phyloP scores from a whole-genome alignment of 2,888 invertebrate species.

The Lasioglossum figueresi region DNA sequence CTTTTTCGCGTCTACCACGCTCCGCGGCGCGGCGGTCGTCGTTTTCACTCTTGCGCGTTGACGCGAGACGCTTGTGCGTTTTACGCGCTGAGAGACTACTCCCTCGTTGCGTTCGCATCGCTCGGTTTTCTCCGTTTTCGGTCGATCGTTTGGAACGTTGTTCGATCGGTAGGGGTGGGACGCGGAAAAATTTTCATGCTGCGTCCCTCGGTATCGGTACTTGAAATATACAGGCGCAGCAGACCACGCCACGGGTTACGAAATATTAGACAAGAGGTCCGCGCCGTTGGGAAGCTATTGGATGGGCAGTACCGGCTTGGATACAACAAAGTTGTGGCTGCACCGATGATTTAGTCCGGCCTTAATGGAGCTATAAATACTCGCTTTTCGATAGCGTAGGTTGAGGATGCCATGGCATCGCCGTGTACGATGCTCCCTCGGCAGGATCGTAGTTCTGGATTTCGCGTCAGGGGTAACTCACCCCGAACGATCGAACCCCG shows the following conservation, averaged over 20 bases:
- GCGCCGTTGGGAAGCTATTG: slow-evolving; percentile 77
- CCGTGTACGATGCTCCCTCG: slow-evolving; percentile 58
- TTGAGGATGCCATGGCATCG: slow-evolving; percentile 70
- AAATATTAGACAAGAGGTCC: slow-evolving; percentile 82
- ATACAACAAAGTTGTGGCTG: slow-evolving; percentile 85
- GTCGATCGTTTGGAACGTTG: slow-evolving; percentile 36
- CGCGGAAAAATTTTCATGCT: slow-evolving; percentile 67
- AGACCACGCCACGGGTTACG: slow-evolving; percentile 75
- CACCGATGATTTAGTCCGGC: slow-evolving; percentile 86
- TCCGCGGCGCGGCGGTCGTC: accelerated
- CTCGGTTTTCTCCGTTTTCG: not conserved
- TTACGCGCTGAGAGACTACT: too few species aligned
- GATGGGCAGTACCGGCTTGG: slow-evolving; percentile 76
- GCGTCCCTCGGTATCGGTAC: slow-evolving; percentile 70
- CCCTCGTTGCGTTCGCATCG: not conserved
- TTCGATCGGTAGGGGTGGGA: slow-evolving; percentile 49
- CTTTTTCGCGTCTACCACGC: too few species aligned
- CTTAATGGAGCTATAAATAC: slow-evolving; percentile 88
- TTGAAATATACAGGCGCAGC: slow-evolving; percentile 75
- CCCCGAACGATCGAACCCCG: not conserved
- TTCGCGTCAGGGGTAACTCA: slow-evolving; percentile 44
- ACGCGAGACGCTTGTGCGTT: too few species aligned
- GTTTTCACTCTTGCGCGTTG: too few species aligned
- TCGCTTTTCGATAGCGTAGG: slow-evolving; percentile 85
- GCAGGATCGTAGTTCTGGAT: slow-evolving; percentile 65